phyloP scores from a whole-genome alignment of 2,888 invertebrate genomes.

The Acronicta alni region DNA sequence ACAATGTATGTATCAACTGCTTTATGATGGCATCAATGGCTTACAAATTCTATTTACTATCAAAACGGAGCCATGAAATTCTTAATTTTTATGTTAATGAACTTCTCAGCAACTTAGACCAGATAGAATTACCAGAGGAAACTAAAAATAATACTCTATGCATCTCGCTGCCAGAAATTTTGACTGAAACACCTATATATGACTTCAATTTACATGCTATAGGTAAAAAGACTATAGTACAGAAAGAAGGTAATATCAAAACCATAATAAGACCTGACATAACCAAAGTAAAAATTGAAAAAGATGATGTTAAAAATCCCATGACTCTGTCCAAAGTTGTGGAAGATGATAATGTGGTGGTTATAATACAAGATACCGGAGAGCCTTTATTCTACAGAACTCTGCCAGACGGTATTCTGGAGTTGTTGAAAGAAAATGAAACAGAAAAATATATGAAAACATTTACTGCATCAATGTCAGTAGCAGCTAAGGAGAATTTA shows the following conservation, averaged over 20 bases:
- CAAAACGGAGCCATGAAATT: constrained; percentile 70
- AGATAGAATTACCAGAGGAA: constrained; percentile 60
- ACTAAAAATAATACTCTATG: constrained; percentile 63
- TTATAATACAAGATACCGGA: constrained; percentile 67
- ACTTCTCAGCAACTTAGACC: constrained; percentile 64
- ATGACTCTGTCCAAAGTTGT: constrained; percentile 7
- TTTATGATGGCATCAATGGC: constrained; percentile 71
- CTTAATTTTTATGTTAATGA: constrained; percentile 71
- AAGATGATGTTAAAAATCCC: not conserved
- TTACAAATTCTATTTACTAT: constrained; percentile 74
- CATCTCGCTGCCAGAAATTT: constrained; percentile 67
- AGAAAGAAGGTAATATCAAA: not conserved
- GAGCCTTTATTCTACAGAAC: constrained; percentile 59
- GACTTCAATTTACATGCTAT: constrained; percentile 68
- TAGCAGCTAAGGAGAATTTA: constrained; percentile 20
- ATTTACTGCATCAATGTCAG: constrained; percentile 14
- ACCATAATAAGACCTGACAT: constrained; percentile 18
- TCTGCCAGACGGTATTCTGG: constrained; percentile 52
- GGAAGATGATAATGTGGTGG: constrained; percentile 63
- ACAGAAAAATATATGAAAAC: constrained; percentile 33
- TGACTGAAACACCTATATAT: constrained; percentile 56
- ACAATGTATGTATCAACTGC: constrained; percentile 75
- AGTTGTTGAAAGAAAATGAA: constrained; percentile 50
- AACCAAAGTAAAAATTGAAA: not conserved
- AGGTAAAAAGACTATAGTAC: constrained; percentile 31